Evolutionary conservation across 2,888 invertebrate species (phyloP), one percentile per base, ranked within the genome.

Genomic region (Margaritifera margaritifera): DNA sequence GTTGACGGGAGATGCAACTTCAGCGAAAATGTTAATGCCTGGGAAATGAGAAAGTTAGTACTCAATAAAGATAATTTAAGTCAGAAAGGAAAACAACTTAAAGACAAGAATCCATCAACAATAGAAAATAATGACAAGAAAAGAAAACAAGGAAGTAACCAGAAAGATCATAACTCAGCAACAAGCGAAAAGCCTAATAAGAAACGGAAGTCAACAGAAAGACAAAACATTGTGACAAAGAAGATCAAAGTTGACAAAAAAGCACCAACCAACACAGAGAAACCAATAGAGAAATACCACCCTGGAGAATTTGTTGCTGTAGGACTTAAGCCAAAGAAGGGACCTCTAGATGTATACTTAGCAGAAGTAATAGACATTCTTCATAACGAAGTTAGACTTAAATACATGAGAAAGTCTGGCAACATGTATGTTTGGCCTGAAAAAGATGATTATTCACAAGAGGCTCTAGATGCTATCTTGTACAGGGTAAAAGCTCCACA

Each of bases 241-340:
- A 67, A 62, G 67, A 56, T 20, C 1, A 67, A 62, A 24, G 22
- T 62, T 62, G 22, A 62, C 19, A 15, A 62, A 18, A 51, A 67
- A 24, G 50, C 50, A 67, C 50, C 57, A 62, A 62, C 67, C n/a
- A 22, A 60, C 20, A 64, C 55, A 59, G 64, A 64, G 50, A 64
- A 59, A n/a, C 20, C n/a, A 59, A 15, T 59, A 31, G 31, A 31
- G 51, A 51, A 62, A 62, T 62, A 53, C 62, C 15, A 62, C 53
- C 20, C 62, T 53, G 67, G 67, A 18, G 58, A 60, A 54, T 70
- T n/a, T 64, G 64, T 71, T 59, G 64, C 71, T 31, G 71, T 67
- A 51, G 66, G 67, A 19, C 71, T 71, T 20, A 66, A 70, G 50
- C 70, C n/a, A 22, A 66, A 42, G 31, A 70, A 70, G 55, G 70